A percentile compares a stretch with the other conserved stretches of the same genome.
phyloP scores from a whole-genome alignment of 1,140 invertebrate species.

The Eumaeus atala region DNA sequence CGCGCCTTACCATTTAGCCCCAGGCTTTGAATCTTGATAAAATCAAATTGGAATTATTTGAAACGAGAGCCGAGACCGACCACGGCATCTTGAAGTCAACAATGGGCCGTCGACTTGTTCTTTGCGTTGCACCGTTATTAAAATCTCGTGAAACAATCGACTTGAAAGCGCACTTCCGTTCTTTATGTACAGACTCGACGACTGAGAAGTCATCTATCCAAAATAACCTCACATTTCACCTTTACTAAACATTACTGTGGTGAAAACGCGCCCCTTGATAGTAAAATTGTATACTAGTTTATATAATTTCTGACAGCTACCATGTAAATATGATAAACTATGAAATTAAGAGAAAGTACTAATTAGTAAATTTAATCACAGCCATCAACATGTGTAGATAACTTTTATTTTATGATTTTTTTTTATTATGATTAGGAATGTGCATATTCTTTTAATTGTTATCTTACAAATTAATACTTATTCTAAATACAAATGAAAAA shows the following conservation, averaged over 20 bases:
- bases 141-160: conserved; percentile 74
- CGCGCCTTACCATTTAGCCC: conserved; percentile 22
- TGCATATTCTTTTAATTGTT: too few relatives aligned
- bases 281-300: too few relatives aligned
- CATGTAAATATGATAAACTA: too few relatives aligned
- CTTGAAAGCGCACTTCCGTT: conserved; percentile 68
- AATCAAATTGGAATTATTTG: conserved; percentile 48
- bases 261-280: too few relatives aligned
- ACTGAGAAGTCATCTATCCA: conserved; percentile 12
- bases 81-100: conserved; percentile 58
- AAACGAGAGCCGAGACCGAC: conserved; percentile 32
- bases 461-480: too few relatives aligned
- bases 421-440: too few relatives aligned
- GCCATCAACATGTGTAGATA: too few relatives aligned
- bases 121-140: conserved; percentile 73
- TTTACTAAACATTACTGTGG: not conserved
- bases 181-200: conserved; percentile 33
- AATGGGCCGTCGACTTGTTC: conserved; percentile 63
- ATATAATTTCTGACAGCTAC: too few relatives aligned
- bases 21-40: conserved; percentile 31
- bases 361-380: too few relatives aligned
- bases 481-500: too few relatives aligned
- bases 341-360: too few relatives aligned
- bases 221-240: conserved; percentile 10
- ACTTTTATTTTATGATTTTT: too few relatives aligned